Evolutionary conservation across 1,140 invertebrate species (phyloP), one percentile per base, ranked within the genome.

Genomic region (Saxidomus purpurata): DNA sequence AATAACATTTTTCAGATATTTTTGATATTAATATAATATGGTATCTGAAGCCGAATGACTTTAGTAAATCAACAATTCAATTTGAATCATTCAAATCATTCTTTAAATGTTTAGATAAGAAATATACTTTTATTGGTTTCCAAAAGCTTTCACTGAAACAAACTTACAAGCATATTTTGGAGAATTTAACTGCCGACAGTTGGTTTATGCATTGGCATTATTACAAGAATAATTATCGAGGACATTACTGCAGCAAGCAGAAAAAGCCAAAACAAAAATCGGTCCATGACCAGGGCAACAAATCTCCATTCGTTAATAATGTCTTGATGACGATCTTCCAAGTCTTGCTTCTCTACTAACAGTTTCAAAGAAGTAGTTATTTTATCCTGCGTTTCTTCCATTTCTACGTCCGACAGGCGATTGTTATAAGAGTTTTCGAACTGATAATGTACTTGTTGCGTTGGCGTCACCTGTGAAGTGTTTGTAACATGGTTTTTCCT

Each of bases 261-360:
- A 96, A 99, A 99, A 92, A 99, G 97, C 96, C 99, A 99, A 86
- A 99, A 97, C 95, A 99, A 98, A 77, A 99, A 97, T 92, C 99
- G 97, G 97, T 99, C 99, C 93, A 99, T 99, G 49, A 99, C 99
- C 98, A 99, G 99, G 31, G 99, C 99, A 8, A 99, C 99, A 95
- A 99, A 99, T 94, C 99, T 99, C 99, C 99, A 99, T 96, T 99
- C 99, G 55, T 94, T 93, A 22, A 93, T 92, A 25, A 95, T 90
- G 55, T 95, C 91, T 85, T 91, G 89, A 69, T 93, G 93, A 36
- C 91, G 63, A 15, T 94, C 93, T 25, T 92, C 92, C n/a, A 90
- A 80, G 28, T 94, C 93, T 36, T 94, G 92, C 76, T 92, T 92
- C 19, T 90, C 86, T 13, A 95, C 91, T 69, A 94, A 67, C 0